phyloP scores from a whole-genome alignment of 2,113 vertebrate species.

The Semnornis frantzii region DNA sequence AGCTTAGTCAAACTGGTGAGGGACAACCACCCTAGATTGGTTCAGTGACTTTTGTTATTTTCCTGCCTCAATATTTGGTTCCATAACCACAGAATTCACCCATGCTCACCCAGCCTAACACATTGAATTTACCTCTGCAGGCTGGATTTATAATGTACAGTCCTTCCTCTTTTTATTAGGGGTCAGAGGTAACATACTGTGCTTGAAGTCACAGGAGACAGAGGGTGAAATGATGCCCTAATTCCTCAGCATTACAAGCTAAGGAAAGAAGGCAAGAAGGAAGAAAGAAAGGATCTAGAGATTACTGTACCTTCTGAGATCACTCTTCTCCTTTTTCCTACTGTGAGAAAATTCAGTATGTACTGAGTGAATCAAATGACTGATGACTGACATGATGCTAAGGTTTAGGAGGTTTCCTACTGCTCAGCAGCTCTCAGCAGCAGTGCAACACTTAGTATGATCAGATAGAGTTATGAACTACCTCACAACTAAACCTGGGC shows the following conservation, averaged over 20 bases:
- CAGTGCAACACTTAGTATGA: neutral
- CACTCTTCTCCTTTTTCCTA: neutral
- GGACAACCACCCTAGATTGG: neutral
- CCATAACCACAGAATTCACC: neutral
- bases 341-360: neutral
- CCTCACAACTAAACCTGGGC: neutral
- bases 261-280: neutral
- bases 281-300: neutral
- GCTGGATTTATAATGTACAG: neutral
- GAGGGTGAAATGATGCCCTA: neutral
- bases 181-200: neutral
- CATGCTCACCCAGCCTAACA: neutral
- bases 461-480: neutral
- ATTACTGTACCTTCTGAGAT: neutral
- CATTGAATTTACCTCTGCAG: neutral
- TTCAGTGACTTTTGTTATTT: neutral
- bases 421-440: neutral
- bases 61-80: neutral
- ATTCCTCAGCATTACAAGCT: neutral
- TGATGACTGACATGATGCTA: neutral
- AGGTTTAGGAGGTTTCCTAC: neutral
- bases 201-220: neutral
- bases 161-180: neutral
- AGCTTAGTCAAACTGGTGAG: neutral
- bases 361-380: neutral